Evolutionary conservation across 23 tunicate genomes (phyloP), one percentile per base, ranked within the genome.

Genomic region (Halocynthia aurantium): DNA sequence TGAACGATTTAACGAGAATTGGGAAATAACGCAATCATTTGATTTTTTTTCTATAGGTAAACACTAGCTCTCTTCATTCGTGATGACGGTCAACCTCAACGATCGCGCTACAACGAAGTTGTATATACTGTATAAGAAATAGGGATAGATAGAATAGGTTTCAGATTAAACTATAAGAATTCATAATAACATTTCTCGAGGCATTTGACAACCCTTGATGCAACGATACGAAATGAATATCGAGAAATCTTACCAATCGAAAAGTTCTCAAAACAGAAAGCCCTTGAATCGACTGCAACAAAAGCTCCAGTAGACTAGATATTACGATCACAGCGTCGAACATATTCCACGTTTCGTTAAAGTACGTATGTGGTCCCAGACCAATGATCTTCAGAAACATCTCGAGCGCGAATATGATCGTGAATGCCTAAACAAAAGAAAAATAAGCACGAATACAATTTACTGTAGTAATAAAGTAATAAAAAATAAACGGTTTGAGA

Each of bases 351-450:
- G 79, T 51, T 77, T 87, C 93, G 5, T 72, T 76, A 53, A 90
- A 96, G 73, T 96, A 96, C 11, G 85, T 76, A 80, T 79, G 73
- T 2, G 99, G 99, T n/a, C 93, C 89, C 13, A 96, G 73, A 7
- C 96, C 99, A 11, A 96, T 57, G 62, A 96, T 81, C 76, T 96
- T 96, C 85, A 82, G 75, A 57, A 84, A 11, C 99, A 94, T 94
- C 52, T 94, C 99, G 19, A 82, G 86, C 19, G 96, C 86, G 68
- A 96, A 96, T 18, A 96, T 74, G 31, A 81, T 69, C 7, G 99
- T 96, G 78, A 96, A 96, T 61, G 86, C 86, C 95, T 94, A 77
- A 31, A 71, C 57, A 87, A 62, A 52, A 50, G 40, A 71, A 50
- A 74, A 69, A 20, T n/a, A 15, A 20, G 44, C 44, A 31, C 44